Percentiles rank a stretch among this genome's conserved stretches.
phyloP scores from a whole-genome alignment of 1,140 invertebrate species.

The Drosophila nigrodunni region DNA sequence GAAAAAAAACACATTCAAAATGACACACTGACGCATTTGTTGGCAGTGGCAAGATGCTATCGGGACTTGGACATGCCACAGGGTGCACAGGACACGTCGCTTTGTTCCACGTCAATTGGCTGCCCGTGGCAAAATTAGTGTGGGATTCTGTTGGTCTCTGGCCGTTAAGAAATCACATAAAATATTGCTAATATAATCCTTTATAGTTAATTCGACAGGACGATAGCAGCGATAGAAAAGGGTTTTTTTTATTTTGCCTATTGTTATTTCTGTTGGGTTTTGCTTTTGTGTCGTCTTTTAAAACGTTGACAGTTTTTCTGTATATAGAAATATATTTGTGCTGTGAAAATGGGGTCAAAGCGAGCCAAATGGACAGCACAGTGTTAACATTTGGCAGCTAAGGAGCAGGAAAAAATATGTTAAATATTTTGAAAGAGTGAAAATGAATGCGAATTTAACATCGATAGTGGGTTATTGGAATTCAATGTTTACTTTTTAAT shows the following conservation, averaged over 20 bases:
- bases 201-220: slow-evolving; percentile 56
- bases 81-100: slow-evolving; percentile 29
- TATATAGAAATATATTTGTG: neutral
- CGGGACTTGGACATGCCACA: slow-evolving; percentile 27
- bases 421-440: too few species aligned
- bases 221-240: slow-evolving; percentile 41
- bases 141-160: neutral
- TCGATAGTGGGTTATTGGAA: too few species aligned
- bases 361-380: slow-evolving; percentile 14
- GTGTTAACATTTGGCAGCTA: slow-evolving; percentile 38
- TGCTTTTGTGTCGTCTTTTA: slow-evolving; percentile 43
- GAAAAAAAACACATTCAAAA: slow-evolving; percentile 10
- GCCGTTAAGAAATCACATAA: slow-evolving; percentile 56
- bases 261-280: slow-evolving; percentile 36
- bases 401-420: neutral
- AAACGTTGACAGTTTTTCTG: slow-evolving; percentile 51
- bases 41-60: slow-evolving; percentile 51
- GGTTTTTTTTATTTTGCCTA: slow-evolving; percentile 21
- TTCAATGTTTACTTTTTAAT: too few species aligned
- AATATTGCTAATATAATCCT: slow-evolving; percentile 62
- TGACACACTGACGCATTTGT: slow-evolving; percentile 46
- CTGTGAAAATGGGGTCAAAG: slow-evolving; percentile 23
- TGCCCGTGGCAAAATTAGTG: slow-evolving; percentile 26
- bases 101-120: slow-evolving; percentile 53
- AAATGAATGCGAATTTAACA: too few species aligned